Evolutionary conservation across 2,888 invertebrate species (phyloP), one percentile per base, ranked within the genome.

Genomic region (Nomada fucata): DNA sequence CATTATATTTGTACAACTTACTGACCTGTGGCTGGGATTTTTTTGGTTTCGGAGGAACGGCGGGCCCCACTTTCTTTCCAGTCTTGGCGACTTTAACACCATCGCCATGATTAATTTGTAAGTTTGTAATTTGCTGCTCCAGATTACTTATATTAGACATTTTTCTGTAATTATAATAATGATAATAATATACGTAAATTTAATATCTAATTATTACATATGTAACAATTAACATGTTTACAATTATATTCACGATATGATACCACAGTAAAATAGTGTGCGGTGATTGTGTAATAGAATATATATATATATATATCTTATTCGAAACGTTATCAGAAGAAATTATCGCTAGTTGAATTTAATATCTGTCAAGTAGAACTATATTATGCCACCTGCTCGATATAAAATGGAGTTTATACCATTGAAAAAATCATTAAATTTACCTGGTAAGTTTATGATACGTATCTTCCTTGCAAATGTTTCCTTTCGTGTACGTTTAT

Each of bases 1-100:
- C 47, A 18, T 57, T 42, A 20, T 4, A 29, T 11, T 67, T 2
- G 2, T 15, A 64, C 47, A 13, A 29, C 18, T 15, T 50, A 73
- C 76, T 92, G 92, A 95, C 95, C 94, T 95, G 95, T 36, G 95
- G 95, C 91, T 95, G 95, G 61, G 94, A 94, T 91, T 95, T 96
- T 91, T 93, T 94, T 85, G 97, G 97, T 93, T 97, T 97, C 13
- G 97, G 97, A 63, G 97, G 97, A 77, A 97, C 97, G 73, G 96
- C 96, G 83, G 97, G 97, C 84, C 97, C 97, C 83, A 96, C 94
- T 94, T 97, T 97, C 88, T 95, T 95, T 4, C 93, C 94, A 18
- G 93, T 83, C 44, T 94, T 94, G 36, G 82, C 84, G 76, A 78
- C 88, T 72, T 93, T 92, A 64, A 94, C 93, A 18, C 92, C 90